Conservation (phyloP, 2,888 invertebrate species). For the Lypha dubia region DNA sequence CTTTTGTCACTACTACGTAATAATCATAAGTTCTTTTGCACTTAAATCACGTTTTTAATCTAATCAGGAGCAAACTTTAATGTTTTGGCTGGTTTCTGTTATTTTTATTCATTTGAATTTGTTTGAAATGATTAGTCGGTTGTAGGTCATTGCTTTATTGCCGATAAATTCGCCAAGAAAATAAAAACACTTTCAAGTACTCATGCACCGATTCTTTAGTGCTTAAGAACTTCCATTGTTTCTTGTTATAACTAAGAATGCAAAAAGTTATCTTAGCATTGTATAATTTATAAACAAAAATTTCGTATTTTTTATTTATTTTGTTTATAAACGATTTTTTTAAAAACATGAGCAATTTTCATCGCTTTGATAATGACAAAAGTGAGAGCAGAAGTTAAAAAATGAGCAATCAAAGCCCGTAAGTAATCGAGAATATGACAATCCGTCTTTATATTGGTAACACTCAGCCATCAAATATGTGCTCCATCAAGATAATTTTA, state of each 20-base stretch:
- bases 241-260: neutral
- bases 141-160: neutral
- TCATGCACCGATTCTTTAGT: constrained; percentile 19
- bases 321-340: no score
- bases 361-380: no score
- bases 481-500: no score
- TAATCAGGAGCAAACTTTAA: constrained; percentile 10
- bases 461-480: no score
- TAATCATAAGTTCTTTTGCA: neutral
- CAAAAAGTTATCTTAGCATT: neutral
- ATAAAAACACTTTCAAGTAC: neutral
- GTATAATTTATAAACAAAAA: neutral
- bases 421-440: no score
- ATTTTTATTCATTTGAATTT: neutral
- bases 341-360: no score
- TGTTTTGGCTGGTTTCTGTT: neutral
- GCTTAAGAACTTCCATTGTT: constrained; percentile 12
- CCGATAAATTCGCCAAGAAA: neutral
- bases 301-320: no score
- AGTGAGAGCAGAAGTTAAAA: no score
- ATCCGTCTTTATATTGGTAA: no score
- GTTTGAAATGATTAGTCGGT: neutral
- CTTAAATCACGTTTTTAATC: constrained; percentile 3
- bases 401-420: no score
- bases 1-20: neutral